phyloP scores from a whole-genome alignment of 2,113 vertebrate genomes.

The Dromiciops gliroides region DNA sequence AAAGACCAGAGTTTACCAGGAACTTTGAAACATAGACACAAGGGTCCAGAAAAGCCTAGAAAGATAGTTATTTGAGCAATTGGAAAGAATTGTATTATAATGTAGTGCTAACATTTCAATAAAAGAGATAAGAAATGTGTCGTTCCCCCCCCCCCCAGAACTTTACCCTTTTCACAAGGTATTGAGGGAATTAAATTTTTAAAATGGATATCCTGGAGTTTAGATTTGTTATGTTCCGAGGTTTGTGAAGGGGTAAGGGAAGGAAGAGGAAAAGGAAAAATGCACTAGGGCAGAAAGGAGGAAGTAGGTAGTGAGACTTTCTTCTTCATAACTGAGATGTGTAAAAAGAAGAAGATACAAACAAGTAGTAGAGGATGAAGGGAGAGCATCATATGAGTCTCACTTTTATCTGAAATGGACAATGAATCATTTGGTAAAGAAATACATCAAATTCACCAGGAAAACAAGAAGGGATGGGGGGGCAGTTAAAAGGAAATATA shows the following conservation, averaged over 20 bases:
- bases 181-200: neutral
- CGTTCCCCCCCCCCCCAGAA: too few species aligned
- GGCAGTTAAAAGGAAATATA: neutral
- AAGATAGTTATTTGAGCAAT: neutral
- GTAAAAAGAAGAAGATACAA: neutral
- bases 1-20: neutral
- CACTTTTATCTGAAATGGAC: neutral
- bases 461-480: neutral
- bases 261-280: neutral
- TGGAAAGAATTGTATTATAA: neutral
- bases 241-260: neutral
- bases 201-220: neutral
- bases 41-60: neutral
- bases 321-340: neutral
- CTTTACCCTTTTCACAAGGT: neutral
- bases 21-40: neutral
- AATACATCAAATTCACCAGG: neutral
- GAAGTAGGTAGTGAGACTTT: neutral
- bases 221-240: neutral
- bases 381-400: neutral
- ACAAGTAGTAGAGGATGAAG: neutral
- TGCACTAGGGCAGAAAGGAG: neutral
- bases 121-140: too few species aligned
- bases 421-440: neutral
- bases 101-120: neutral